Evolutionary conservation across 2,888 invertebrate genomes (phyloP).

Genomic region (Gortyna flavago): DNA sequence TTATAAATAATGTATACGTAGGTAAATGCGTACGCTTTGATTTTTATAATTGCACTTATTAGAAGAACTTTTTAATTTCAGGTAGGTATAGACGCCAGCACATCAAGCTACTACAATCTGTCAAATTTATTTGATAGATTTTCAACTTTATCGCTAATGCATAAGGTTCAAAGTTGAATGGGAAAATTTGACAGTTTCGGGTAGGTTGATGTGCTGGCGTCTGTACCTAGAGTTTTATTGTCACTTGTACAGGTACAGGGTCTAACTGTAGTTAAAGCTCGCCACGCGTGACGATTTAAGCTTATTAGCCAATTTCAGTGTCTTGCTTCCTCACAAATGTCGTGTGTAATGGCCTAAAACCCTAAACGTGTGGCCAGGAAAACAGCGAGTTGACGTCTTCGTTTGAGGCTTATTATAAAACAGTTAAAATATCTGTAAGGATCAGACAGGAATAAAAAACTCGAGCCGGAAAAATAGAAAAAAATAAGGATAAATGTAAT

Average conservation of each 20-base stretch:
- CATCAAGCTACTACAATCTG: too few species aligned
- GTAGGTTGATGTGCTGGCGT: too few species aligned
- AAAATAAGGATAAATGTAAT: not conserved
- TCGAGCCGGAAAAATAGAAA: not conserved
- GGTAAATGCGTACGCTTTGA: not conserved
- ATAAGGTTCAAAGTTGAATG: too few species aligned
- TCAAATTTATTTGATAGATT: too few species aligned
- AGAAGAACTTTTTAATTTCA: constrained; percentile 13
- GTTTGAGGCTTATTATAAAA: not conserved
- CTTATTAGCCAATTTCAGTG: constrained; percentile 64
- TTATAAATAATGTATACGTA: too few species aligned
- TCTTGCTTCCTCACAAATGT: constrained; percentile 67
- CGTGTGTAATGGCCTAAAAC: constrained; percentile 65
- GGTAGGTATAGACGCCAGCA: too few species aligned
- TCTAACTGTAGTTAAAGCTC: constrained; percentile 46
- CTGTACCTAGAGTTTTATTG: not conserved
- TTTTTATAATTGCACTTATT: not conserved
- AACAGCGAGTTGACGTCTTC: not conserved
- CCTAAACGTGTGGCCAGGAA: constrained; percentile 57
- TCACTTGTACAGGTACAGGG: constrained; percentile 51
- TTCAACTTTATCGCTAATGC: too few species aligned
- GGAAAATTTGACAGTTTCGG: too few species aligned
- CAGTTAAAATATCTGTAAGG: not conserved
- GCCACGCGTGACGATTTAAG: constrained; percentile 63
- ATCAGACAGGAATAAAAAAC: not conserved